Conservation (phyloP, 2,888 invertebrate genomes). For the Dryococelus australis region DNA sequence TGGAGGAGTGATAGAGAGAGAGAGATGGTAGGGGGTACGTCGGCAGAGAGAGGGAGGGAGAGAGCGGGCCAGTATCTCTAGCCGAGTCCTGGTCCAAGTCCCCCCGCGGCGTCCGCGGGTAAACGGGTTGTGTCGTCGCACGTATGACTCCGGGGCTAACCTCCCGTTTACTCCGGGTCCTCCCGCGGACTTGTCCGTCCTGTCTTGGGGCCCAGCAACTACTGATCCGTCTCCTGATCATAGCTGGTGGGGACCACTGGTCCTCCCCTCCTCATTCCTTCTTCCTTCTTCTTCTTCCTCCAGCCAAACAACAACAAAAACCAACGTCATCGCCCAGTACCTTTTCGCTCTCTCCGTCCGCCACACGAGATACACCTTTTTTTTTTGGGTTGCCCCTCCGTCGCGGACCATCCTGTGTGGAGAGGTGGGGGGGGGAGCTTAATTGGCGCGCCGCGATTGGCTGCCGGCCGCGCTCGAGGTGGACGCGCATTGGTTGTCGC, state of each 20-base stretch:
- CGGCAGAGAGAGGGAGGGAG: neutral
- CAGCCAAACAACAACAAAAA: conserved; percentile 16
- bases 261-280: neutral
- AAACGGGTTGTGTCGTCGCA: too few species aligned
- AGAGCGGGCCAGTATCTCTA: neutral
- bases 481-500: conserved; percentile 35
- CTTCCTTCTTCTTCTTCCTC: neutral
- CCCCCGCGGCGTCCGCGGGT: too few species aligned
- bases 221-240: neutral
- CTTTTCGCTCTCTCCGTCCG: neutral
- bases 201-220: conserved; percentile 16
- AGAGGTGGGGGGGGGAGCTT: too few species aligned
- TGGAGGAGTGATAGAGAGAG: neutral
- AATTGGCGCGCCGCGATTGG: conserved; percentile 39
- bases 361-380: neutral
- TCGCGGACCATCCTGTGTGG: too few species aligned
- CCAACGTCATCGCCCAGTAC: neutral
- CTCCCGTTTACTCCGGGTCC: neutral
- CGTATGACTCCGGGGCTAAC: too few species aligned
- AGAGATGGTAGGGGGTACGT: too few species aligned
- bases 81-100: too few species aligned
- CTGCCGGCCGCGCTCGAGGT: conserved; percentile 37
- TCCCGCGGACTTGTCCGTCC: neutral
- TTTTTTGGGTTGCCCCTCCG: neutral
- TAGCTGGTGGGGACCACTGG: conserved; percentile 13